Conservation (phyloP, 1,140 invertebrate species). For the Aphaenogaster floridana region DNA sequence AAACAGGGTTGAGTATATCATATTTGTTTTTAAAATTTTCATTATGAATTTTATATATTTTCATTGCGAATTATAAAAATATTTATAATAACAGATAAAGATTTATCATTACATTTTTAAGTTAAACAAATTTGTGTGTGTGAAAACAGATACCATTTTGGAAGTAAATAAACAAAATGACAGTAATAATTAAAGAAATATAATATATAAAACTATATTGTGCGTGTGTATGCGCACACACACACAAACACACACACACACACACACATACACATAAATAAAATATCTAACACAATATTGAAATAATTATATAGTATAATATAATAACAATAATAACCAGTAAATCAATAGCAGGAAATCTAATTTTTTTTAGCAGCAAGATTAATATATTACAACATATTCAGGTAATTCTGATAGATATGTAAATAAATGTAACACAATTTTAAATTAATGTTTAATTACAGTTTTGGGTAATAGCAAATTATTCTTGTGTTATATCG, state of each 20-base stretch:
- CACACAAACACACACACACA: background rate
- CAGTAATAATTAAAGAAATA: background rate
- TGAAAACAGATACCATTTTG: background rate
- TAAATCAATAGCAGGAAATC: background rate
- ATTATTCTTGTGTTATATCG: background rate
- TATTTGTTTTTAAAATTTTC: background rate
- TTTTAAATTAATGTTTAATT: slow-evolving; percentile 33
- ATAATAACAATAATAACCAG: background rate
- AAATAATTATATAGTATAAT: background rate
- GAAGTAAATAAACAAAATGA: background rate
- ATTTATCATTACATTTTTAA: background rate
- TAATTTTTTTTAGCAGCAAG: slow-evolving; percentile 23
- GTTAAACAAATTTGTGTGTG: background rate
- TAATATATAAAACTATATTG: slow-evolving; percentile 30
- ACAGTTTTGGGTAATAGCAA: slow-evolving; percentile 28
- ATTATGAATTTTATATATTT: slow-evolving; percentile 17
- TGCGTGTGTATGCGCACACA: background rate
- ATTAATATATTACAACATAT: slow-evolving; percentile 23
- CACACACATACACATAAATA: background rate
- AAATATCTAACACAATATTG: background rate
- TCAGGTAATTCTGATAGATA: slow-evolving; percentile 18
- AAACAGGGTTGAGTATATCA: background rate
- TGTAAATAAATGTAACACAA: background rate
- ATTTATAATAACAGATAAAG: slow-evolving; percentile 1
- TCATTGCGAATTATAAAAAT: slow-evolving; percentile 10